Evolutionary conservation across 2,113 vertebrate genomes (phyloP).

Genomic region (Choloepus hoffmanni): DNA sequence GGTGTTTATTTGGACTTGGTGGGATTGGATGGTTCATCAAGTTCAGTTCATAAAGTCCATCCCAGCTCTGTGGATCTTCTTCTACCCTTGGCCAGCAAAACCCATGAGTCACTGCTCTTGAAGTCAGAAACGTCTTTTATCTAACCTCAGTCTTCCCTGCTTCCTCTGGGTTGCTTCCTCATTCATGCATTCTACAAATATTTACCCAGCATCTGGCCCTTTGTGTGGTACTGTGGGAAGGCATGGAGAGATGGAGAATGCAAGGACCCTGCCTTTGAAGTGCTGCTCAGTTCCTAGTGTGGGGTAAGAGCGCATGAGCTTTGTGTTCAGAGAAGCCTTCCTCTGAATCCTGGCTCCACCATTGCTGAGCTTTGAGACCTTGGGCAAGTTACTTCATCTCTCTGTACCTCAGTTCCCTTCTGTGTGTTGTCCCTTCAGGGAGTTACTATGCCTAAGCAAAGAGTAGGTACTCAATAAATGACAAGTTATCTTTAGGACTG

Average conservation of each 20-base stretch:
- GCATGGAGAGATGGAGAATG: background rate
- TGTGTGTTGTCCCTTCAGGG: slow-evolving; percentile 18
- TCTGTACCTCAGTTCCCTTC: slow-evolving; percentile 47
- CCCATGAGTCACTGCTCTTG: slow-evolving; percentile 26
- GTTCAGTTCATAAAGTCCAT: background rate
- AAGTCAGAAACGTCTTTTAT: slow-evolving; percentile 27
- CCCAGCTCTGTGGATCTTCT: background rate
- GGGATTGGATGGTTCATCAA: background rate
- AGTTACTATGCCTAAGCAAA: slow-evolving; percentile 42
- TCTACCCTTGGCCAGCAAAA: slow-evolving; percentile 21
- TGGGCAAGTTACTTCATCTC: slow-evolving; percentile 41
- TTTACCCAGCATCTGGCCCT: background rate
- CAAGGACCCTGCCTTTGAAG: background rate
- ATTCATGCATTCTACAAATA: slow-evolving; percentile 25
- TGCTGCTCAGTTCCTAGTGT: background rate
- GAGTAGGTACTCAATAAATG: slow-evolving; percentile 29
- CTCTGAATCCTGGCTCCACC: slow-evolving; percentile 1
- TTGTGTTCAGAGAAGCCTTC: background rate
- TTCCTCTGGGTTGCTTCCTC: slow-evolving; percentile 46
- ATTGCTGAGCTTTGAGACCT: slow-evolving; percentile 13
- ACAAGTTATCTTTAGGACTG: slow-evolving; percentile 58
- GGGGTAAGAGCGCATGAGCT: background rate
- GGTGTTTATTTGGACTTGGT: background rate
- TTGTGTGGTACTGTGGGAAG: background rate
- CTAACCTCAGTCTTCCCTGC: slow-evolving; percentile 48